Evolutionary conservation across 2,113 vertebrate species (phyloP).

Genomic region (Ornithorhynchus anatinus): DNA sequence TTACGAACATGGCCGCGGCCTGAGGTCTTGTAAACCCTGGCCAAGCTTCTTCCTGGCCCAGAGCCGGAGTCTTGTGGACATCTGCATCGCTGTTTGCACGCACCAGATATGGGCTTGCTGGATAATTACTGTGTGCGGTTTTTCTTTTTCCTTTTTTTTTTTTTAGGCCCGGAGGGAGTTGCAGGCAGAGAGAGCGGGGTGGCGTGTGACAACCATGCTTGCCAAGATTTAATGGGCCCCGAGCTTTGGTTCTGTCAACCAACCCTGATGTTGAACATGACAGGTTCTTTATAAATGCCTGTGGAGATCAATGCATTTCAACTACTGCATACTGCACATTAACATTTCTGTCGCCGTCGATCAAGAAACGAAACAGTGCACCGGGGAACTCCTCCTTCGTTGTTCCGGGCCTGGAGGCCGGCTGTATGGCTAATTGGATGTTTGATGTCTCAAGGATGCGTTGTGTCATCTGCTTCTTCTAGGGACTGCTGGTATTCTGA

Average conservation of each 20-base stretch:
- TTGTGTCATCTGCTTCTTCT: conserved; percentile 43
- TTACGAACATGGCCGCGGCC: too few species aligned
- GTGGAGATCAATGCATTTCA: neutral
- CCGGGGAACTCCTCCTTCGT: conserved; percentile 25
- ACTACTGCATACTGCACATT: neutral
- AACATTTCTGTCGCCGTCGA: neutral
- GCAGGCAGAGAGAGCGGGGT: too few species aligned
- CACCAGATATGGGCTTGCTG: too few species aligned
- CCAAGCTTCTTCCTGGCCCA: too few species aligned
- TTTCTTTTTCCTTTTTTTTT: too few species aligned
- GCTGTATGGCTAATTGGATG: conserved; percentile 48
- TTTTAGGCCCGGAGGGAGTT: too few species aligned
- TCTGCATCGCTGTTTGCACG: too few species aligned
- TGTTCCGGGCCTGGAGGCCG: conserved; percentile 26
- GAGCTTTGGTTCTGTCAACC: rapidly evolving
- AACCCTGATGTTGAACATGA: rapidly evolving
- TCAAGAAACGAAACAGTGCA: conserved; percentile 27
- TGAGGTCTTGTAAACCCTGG: too few species aligned
- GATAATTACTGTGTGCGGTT: too few species aligned
- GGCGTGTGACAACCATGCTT: too few species aligned
- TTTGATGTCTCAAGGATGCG: conserved; percentile 50
- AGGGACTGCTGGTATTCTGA: too few species aligned
- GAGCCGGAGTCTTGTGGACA: too few species aligned
- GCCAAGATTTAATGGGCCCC: neutral
- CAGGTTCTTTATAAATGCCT: conserved; percentile 1